A percentile compares a stretch with the other conserved stretches of the same genome.
Conservation (phyloP, 1,140 invertebrate species). For the Aphis gossypii region DNA sequence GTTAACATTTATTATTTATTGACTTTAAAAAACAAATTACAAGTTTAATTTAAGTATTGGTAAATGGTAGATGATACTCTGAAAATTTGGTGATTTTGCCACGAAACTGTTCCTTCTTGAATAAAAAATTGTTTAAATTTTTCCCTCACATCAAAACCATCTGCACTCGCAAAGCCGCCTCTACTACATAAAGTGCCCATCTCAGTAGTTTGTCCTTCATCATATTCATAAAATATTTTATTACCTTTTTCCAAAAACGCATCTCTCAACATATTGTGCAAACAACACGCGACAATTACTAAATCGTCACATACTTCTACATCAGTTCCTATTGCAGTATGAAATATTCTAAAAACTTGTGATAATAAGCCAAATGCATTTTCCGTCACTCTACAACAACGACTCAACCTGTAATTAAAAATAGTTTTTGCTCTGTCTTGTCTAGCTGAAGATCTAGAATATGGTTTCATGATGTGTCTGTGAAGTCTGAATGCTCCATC, state of each 20-base stretch:
- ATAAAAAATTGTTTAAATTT: constrained; percentile 35
- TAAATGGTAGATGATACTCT: constrained; percentile 3
- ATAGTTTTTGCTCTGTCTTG: constrained; percentile 63
- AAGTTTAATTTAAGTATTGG: constrained; percentile 5
- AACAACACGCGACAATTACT: constrained; percentile 61
- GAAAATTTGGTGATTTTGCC: constrained; percentile 13
- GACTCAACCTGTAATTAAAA: constrained; percentile 64
- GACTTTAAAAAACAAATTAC: background rate
- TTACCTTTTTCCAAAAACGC: constrained; percentile 26
- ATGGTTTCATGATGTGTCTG: constrained; percentile 66
- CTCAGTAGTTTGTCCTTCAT: background rate
- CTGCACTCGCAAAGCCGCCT: constrained; percentile 25
- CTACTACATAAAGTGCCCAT: constrained; percentile 12
- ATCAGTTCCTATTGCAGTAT: constrained; percentile 62
- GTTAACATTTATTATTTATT: background rate
- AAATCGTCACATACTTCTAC: constrained; percentile 61
- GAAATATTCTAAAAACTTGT: constrained; percentile 65
- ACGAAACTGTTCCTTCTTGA: constrained; percentile 2
- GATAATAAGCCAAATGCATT: constrained; percentile 68
- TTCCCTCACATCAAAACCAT: constrained; percentile 27
- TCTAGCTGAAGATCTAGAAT: constrained; percentile 64
- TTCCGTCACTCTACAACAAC: constrained; percentile 65
- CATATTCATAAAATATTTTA: constrained; percentile 15
- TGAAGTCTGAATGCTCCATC: constrained; percentile 24
- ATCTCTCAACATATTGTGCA: constrained; percentile 60